phyloP scores from a whole-genome alignment of 1,140 invertebrate genomes.

The Mactra quadrangularis region DNA sequence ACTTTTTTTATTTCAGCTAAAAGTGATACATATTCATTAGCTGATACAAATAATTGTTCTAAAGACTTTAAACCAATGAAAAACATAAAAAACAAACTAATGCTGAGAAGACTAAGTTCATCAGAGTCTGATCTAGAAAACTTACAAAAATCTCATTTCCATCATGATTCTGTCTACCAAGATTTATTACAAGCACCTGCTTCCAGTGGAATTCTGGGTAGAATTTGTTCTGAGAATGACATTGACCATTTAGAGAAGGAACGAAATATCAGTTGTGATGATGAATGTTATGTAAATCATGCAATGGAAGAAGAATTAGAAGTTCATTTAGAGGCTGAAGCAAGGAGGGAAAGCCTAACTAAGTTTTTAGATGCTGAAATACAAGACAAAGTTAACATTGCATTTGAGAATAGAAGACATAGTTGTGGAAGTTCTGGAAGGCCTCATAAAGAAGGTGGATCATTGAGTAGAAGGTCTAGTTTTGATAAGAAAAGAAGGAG shows the following conservation, averaged over 20 bases:
- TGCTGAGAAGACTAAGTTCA: constrained; percentile 18
- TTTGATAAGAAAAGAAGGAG: background rate
- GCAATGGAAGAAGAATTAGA: constrained; percentile 27
- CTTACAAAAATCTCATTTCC: constrained; percentile 5
- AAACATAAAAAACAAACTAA: no score
- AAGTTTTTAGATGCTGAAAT: background rate
- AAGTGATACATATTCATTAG: no score
- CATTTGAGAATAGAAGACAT: background rate
- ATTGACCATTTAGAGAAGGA: constrained; percentile 28
- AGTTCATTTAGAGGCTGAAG: constrained; percentile 12
- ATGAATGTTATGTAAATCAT: background rate
- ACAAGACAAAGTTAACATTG: no score
- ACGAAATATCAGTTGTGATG: constrained; percentile 9
- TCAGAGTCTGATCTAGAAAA: constrained; percentile 35
- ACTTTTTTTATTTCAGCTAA: no score
- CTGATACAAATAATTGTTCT: no score
- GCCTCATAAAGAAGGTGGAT: background rate
- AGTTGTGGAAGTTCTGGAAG: background rate
- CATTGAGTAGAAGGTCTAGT: background rate
- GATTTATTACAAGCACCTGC: background rate
- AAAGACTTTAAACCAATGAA: no score
- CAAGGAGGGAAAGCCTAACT: constrained; percentile 25
- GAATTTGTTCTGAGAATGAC: constrained; percentile 41
- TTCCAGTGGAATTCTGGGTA: background rate
- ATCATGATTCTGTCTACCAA: background rate